Evolutionary conservation across 2,113 vertebrate species (phyloP).

Genomic region (Mionectes macconnelli): DNA sequence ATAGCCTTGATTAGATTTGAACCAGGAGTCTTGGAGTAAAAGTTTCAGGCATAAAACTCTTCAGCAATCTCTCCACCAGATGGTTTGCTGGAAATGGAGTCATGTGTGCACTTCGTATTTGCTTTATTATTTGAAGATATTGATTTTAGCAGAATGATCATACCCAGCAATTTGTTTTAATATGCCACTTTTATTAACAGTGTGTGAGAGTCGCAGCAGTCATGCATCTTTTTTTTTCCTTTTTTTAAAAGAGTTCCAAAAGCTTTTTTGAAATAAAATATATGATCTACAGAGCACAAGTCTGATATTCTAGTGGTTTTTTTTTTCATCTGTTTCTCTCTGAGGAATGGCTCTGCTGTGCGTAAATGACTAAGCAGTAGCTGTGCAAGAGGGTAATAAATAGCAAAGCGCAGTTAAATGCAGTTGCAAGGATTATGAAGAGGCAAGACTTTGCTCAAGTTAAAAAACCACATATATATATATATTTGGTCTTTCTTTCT

Average conservation of each 20-base stretch:
- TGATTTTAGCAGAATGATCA: slow-evolving; percentile 14
- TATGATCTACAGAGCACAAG: neutral
- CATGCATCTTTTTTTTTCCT: neutral
- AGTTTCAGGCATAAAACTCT: neutral
- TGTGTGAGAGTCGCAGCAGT: neutral
- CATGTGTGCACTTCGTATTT: neutral
- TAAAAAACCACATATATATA: neutral
- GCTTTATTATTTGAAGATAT: slow-evolving; percentile 15
- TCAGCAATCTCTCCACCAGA: neutral
- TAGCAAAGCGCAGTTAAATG: neutral
- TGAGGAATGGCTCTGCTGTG: neutral
- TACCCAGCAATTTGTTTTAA: slow-evolving; percentile 7
- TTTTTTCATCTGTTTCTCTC: neutral
- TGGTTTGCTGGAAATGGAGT: neutral
- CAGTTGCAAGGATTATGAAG: neutral
- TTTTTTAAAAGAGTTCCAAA: neutral
- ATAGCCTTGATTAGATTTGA: neutral
- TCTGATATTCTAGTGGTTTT: neutral
- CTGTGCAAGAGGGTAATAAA: neutral
- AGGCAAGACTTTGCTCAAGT: neutral
- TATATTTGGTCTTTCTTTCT: neutral
- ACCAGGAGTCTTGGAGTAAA: neutral
- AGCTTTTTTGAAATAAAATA: neutral
- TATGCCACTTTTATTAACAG: neutral
- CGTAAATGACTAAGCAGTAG: neutral